These are phyloP conservation scores for Aleiodes sp. DNA, from an alignment of 1,140 invertebrate genomes.

Conservation along the genomic window DNA sequence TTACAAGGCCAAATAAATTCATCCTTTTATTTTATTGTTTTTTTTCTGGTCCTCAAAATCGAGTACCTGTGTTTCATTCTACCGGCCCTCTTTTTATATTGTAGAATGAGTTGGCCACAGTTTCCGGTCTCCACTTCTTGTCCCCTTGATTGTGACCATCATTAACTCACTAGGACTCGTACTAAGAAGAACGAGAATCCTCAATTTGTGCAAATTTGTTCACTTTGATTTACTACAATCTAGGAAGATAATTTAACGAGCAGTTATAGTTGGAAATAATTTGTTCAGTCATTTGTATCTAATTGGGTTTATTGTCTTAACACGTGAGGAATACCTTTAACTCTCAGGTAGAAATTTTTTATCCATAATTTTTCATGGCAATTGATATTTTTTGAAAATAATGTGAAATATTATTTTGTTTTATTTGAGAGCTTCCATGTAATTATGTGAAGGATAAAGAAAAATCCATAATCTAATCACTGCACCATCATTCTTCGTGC, in stretches of 20 bases:
- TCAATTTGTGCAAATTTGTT: not conserved
- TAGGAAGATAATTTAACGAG: no score
- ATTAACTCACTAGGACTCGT: slow-evolving; percentile 4
- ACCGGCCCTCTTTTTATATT: slow-evolving; percentile 22
- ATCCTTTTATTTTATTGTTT: not conserved
- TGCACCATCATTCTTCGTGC: slow-evolving; percentile 20
- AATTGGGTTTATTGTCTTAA: no score
- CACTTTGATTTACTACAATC: not conserved
- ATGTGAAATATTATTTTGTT: not conserved
- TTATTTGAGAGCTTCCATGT: not conserved
- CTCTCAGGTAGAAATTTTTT: no score
- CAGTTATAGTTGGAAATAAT: no score
- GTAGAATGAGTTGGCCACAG: slow-evolving; percentile 30
- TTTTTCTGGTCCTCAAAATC: not conserved
- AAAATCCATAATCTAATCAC: slow-evolving; percentile 14
- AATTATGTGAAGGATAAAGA: not conserved
- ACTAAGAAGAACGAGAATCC: not conserved
- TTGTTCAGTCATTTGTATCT: no score
- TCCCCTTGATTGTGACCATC: slow-evolving; percentile 21
- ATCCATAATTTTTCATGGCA: no score
- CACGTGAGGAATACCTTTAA: no score
- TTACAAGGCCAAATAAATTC: no score
- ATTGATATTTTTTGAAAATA: no score
- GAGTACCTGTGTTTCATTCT: slow-evolving; percentile 8
- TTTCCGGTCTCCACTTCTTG: slow-evolving; percentile 33